phyloP scores from a whole-genome alignment of 2,888 invertebrate species.

The Caenorhabditis wallacei region DNA sequence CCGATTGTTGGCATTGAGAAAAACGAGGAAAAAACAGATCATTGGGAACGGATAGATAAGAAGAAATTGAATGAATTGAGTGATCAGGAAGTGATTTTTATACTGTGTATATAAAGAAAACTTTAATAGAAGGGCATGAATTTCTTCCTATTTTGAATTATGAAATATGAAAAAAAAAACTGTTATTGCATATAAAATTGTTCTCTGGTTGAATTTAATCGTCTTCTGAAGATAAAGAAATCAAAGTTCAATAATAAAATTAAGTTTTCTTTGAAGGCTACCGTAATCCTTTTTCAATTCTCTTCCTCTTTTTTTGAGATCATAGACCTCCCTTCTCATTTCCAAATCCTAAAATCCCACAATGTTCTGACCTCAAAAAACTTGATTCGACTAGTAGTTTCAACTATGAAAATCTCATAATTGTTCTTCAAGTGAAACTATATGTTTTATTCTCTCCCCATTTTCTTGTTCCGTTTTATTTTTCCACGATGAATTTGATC shows the following conservation, averaged over 20 bases:
- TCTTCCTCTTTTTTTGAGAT: slow-evolving; percentile 1
- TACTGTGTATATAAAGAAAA: not conserved
- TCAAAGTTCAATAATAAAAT: not conserved
- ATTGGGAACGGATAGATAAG: slow-evolving; percentile 6
- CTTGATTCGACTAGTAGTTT: slow-evolving; percentile 18
- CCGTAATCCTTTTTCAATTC: slow-evolving; percentile 4
- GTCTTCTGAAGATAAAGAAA: too few species aligned
- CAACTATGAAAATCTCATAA: slow-evolving; percentile 37
- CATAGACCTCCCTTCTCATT: slow-evolving; percentile 36
- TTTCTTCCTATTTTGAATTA: too few species aligned
- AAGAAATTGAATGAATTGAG: slow-evolving; percentile 2
- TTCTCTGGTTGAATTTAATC: too few species aligned
- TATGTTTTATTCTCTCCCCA: slow-evolving; percentile 12
- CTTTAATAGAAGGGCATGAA: not conserved
- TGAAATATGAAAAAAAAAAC: too few species aligned
- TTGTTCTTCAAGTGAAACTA: slow-evolving; percentile 18
- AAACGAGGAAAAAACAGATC: slow-evolving; percentile 12
- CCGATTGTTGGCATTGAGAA: slow-evolving; percentile 37
- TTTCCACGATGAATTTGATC: slow-evolving; percentile 3
- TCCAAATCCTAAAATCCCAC: slow-evolving; percentile 39
- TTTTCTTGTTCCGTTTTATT: slow-evolving; percentile 1
- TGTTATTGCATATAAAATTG: too few species aligned
- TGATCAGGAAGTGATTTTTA: slow-evolving; percentile 23
- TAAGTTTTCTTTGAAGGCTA: not conserved
- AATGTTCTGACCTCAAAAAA: slow-evolving; percentile 34